Conservation (phyloP, 30 jellyfish, hydroid and myxozoan genomes). For the Chrysaora quinquecirrha region DNA sequence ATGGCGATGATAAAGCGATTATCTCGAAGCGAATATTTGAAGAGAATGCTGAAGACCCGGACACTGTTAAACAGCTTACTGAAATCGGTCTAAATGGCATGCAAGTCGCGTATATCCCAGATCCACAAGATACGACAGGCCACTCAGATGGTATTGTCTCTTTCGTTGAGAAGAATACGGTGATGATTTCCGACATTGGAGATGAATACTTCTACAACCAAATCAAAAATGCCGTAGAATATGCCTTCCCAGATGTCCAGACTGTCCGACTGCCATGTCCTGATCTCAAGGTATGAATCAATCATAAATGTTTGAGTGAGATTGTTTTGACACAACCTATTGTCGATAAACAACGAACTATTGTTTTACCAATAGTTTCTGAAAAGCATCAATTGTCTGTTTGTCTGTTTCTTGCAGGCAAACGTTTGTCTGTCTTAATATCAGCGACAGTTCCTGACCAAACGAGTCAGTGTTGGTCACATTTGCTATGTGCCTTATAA, state of each 20-base stretch:
- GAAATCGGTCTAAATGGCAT: conserved; percentile 2
- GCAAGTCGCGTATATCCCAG: conserved; percentile 43
- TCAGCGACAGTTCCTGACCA: no score
- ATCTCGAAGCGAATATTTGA: conserved; percentile 31
- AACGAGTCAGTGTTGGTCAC: no score
- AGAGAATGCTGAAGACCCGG: conserved; percentile 1
- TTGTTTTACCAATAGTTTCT: no score
- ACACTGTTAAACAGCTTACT: conserved; percentile 5
- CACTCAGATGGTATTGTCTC: conserved; percentile 61
- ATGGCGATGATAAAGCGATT: conserved; percentile 38
- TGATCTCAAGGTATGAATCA: conserved; percentile 24
- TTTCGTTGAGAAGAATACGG: conserved; percentile 38
- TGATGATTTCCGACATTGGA: conserved; percentile 26
- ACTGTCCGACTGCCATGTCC: conserved; percentile 48
- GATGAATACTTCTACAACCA: conserved; percentile 10
- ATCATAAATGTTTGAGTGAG: no score
- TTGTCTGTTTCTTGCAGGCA: no score
- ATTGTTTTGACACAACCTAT: no score
- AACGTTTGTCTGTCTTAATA: no score
- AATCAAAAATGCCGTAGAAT: neutral
- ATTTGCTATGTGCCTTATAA: no score
- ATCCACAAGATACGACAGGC: conserved; percentile 58
- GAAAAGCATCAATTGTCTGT: no score
- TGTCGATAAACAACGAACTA: no score
- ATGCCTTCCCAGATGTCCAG: conserved; percentile 28